phyloP scores from a whole-genome alignment of 2,113 vertebrate species.

The Pycnonotus jocosus region DNA sequence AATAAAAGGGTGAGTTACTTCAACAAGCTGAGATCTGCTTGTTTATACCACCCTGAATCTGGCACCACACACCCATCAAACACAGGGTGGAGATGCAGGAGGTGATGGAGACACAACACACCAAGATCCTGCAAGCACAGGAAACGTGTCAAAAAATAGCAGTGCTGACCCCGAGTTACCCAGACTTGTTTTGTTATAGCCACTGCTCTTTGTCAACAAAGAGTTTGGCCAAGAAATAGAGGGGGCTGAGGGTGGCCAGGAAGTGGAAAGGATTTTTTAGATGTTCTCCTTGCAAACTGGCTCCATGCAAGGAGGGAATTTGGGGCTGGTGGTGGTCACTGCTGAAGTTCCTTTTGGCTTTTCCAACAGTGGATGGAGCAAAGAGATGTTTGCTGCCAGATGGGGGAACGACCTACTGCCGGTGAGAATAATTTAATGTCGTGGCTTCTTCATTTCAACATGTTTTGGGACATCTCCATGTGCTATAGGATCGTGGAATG shows the following conservation, averaged over 20 bases:
- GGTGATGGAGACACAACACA: neutral
- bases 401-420: rapidly evolving
- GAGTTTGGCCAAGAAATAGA: neutral
- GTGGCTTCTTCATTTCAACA: neutral
- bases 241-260: neutral
- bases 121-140: neutral
- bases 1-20: neutral
- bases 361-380: rapidly evolving
- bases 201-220: neutral
- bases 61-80: neutral
- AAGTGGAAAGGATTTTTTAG: neutral
- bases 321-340: neutral
- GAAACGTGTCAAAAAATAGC: neutral
- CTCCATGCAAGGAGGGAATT: neutral
- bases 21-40: neutral
- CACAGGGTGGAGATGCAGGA: neutral
- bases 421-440: neutral
- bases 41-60: neutral
- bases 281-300: neutral
- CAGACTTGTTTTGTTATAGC: neutral
- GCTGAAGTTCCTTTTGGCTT: neutral
- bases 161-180: neutral
- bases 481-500: rapidly evolving
- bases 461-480: neutral
- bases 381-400: neutral